Conservation (phyloP, 2,888 invertebrate genomes). For the Tribolium freemani region DNA sequence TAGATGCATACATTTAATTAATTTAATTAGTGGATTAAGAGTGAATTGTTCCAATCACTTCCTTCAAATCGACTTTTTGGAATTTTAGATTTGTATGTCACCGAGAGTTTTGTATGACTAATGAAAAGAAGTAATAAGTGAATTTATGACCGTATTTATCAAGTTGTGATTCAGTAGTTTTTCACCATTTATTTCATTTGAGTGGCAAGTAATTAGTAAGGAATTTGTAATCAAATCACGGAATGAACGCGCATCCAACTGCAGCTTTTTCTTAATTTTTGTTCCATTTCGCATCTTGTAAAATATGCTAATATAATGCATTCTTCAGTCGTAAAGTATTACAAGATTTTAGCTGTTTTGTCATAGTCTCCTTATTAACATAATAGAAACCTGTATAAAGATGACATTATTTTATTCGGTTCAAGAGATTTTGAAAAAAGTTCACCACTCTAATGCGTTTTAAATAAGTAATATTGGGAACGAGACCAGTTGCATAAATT, state of each 20-base stretch:
- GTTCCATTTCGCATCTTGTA: no score
- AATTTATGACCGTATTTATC: not conserved
- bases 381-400: not conserved
- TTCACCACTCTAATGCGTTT: not conserved
- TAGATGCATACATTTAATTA: not conserved
- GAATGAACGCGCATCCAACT: no score
- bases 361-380: not conserved
- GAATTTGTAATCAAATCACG: not conserved
- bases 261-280: no score
- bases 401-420: not conserved
- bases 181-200: not conserved
- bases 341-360: not conserved
- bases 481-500: constrained; percentile 11
- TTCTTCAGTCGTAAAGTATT: not conserved
- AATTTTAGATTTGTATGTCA: not conserved
- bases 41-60: not conserved
- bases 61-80: not conserved
- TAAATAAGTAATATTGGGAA: constrained; percentile 3
- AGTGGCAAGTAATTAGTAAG: not conserved
- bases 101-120: not conserved
- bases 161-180: not conserved
- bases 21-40: not conserved
- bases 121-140: not conserved
- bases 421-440: not conserved
- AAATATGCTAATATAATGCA: not conserved